phyloP scores from a whole-genome alignment of 1,140 invertebrate genomes.

The Liolophura sinensis region DNA sequence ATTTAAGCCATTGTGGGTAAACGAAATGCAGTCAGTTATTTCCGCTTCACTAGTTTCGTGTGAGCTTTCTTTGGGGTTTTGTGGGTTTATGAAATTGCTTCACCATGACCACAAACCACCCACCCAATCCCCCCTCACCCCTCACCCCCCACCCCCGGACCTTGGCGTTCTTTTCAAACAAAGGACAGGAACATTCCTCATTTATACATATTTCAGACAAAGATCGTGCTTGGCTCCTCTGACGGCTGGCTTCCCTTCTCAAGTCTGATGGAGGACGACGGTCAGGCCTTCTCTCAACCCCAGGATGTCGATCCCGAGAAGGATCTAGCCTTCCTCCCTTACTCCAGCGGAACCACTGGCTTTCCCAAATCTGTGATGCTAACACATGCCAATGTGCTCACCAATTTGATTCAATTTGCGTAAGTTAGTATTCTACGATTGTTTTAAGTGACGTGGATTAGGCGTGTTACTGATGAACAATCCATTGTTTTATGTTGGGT shows the following conservation, averaged over 20 bases:
- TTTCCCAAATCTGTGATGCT: conserved; percentile 43
- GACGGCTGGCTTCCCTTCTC: conserved; percentile 15
- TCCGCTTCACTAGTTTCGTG: no score
- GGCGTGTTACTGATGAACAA: no score
- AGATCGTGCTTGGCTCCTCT: conserved; percentile 28
- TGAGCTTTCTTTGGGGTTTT: no score
- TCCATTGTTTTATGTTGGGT: no score
- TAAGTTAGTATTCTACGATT: no score
- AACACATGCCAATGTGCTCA: conserved; percentile 41
- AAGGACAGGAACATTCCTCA: background rate
- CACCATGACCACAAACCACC: no score
- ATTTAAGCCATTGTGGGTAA: no score
- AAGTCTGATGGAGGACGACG: conserved; percentile 20
- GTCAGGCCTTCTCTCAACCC: conserved; percentile 5
- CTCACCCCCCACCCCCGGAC: no score
- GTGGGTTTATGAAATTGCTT: no score
- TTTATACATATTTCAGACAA: conserved; percentile 7
- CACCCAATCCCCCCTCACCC: no score
- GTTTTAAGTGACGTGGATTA: no score
- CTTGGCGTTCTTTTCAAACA: background rate
- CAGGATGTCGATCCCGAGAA: conserved; percentile 9
- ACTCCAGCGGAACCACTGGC: conserved; percentile 48
- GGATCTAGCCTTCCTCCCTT: conserved; percentile 20
- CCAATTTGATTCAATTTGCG: conserved; percentile 58
- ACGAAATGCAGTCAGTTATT: no score